Evolutionary conservation across 1,140 invertebrate genomes (phyloP).

Genomic region (Atta texana): DNA sequence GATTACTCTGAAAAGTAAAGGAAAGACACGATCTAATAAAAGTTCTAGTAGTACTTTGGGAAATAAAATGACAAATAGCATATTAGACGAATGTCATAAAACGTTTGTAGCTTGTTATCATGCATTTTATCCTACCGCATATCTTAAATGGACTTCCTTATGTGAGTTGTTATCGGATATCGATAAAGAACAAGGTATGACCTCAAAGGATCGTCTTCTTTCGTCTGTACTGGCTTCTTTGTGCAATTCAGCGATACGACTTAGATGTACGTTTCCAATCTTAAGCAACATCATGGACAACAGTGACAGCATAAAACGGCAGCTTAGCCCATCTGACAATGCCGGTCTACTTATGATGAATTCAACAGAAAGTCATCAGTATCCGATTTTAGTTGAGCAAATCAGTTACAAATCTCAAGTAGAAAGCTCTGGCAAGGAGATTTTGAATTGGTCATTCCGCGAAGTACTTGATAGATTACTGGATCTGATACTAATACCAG

Average conservation of each 20-base stretch:
- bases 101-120: slow-evolving; percentile 97
- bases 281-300: slow-evolving; percentile 86
- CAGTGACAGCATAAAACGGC: slow-evolving; percentile 86
- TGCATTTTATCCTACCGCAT: slow-evolving; percentile 97
- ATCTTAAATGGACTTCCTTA: slow-evolving; percentile 96
- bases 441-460: slow-evolving; percentile 91
- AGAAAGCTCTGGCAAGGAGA: slow-evolving; percentile 82
- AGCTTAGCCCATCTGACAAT: slow-evolving; percentile 90
- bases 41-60: slow-evolving; percentile 70
- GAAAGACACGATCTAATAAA: slow-evolving; percentile 77
- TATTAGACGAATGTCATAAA: slow-evolving; percentile 95
- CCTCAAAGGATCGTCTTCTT: slow-evolving; percentile 89
- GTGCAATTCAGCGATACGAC: slow-evolving; percentile 92
- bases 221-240: slow-evolving; percentile 94
- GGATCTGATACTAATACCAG: slow-evolving; percentile 92
- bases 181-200: slow-evolving; percentile 87
- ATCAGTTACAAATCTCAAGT: slow-evolving; percentile 90
- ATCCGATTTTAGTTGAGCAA: slow-evolving; percentile 93
- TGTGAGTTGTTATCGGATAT: slow-evolving; percentile 94
- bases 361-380: slow-evolving; percentile 90
- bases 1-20: slow-evolving; percentile 83
- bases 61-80: slow-evolving; percentile 88
- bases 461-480: slow-evolving; percentile 94
- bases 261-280: slow-evolving; percentile 93
- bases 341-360: slow-evolving; percentile 90